Percentiles rank a stretch among this genome's conserved stretches.
Conservation (phyloP, 2,797 vertebrate genomes). For the Clarias pachynema region DNA sequence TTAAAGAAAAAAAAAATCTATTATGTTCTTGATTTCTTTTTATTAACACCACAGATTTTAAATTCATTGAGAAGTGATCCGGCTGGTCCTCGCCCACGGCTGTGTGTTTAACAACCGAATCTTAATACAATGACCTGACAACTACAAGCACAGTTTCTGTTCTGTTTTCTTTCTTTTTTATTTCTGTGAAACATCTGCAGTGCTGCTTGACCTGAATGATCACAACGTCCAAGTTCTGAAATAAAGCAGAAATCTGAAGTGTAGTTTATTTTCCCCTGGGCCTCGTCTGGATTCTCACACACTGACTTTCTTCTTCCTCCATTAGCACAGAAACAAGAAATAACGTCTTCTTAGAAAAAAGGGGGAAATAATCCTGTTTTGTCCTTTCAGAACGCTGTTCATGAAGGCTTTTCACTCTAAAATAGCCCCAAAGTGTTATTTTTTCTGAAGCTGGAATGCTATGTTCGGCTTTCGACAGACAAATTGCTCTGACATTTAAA, state of each 20-base stretch:
- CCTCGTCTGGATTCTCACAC: background rate
- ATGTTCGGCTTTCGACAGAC: background rate
- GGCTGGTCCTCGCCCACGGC: background rate
- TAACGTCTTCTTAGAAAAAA: background rate
- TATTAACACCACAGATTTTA: background rate
- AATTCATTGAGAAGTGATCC: background rate
- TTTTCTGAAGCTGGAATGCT: background rate
- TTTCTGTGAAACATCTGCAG: background rate
- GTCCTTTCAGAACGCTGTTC: background rate
- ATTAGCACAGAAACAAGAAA: background rate
- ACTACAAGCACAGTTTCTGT: too few relatives aligned
- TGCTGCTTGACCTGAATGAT: background rate
- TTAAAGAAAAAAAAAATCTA: too few relatives aligned
- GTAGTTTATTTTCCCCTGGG: background rate
- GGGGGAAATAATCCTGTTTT: background rate
- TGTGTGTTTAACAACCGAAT: background rate
- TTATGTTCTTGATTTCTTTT: background rate
- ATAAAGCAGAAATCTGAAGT: background rate
- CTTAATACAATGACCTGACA: background rate
- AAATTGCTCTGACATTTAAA: slow-evolving; percentile 7
- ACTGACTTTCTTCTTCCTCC: background rate
- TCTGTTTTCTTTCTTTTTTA: background rate
- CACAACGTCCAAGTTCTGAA: background rate
- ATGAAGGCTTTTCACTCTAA: background rate
- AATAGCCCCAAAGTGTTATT: slow-evolving; percentile 1